Base-by-base conservation (phyloP, 2,113 vertebrate species). In the Etheostoma cragini region DNA sequence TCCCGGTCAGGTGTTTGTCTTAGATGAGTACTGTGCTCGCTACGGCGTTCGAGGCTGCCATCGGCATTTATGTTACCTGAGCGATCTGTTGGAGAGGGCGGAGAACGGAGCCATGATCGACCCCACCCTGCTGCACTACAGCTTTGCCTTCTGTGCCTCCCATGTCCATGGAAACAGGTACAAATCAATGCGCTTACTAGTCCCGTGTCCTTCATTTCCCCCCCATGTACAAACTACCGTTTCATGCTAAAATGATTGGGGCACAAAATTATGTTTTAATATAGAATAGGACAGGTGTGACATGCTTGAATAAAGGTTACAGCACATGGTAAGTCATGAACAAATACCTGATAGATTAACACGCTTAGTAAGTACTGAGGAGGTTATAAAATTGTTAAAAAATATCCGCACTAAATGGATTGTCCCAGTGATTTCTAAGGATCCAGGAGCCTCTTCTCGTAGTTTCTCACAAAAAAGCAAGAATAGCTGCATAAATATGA, bases 111-210 rank as follows among this genome's bases (percentile, higher is more conserved):
- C 97, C 89, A 99, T 99, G 98, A 97, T 99, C 47, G 98, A 99
- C 94, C 98, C 98, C 83, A 99, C 98, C 30, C 96, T 99, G 77
- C 97, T 99, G 60, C 98, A 99, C 93, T 99, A 99, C 94, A 99
- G 98, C 94, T 99, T 97, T 76, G 98, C 98, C 91, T 99, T 99
- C 94, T 99, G 98, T 67, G 98, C 98, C 66, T 99, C 98, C 21
- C 98, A 99, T 38, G 98, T 99, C 83, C 97, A 99, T 33, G 98
- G 98, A 84, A 99, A 99, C 96, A 98, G 98, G 98, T 99, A 96
- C 1, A 14, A 45, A 49, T 79, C 49, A 50, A 57, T 53, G 10
- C 5, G 2, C 26, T 17, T 17, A 5, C 13, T 19, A 3, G 6
- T 26, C 16, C 2, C 1, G 8, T 16, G 12, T 73, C 17, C 6